Conservation (phyloP, 2,113 vertebrate genomes). For the Eupsittula cactorum region DNA sequence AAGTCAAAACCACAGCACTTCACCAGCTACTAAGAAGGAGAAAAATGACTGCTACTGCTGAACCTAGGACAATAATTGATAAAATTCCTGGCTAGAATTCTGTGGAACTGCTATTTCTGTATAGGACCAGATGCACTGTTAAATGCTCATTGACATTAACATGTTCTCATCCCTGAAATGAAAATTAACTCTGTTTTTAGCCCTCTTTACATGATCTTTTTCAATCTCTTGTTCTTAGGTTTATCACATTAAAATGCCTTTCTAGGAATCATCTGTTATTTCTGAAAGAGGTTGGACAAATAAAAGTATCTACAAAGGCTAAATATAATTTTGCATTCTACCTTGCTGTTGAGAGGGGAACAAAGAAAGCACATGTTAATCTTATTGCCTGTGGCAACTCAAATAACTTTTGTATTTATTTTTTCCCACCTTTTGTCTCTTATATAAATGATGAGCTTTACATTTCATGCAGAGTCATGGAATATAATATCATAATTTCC, state of each 20-base stretch:
- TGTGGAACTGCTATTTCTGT: constrained; percentile 25
- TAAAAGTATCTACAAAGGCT: constrained; percentile 38
- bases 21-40: no score
- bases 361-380: constrained; percentile 25
- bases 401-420: neutral
- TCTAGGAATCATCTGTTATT: constrained; percentile 36
- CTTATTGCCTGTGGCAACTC: neutral
- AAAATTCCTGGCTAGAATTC: constrained; percentile 21
- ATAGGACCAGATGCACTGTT: constrained; percentile 40
- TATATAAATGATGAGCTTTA: constrained; percentile 65
- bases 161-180: neutral
- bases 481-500: constrained; percentile 74
- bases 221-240: neutral
- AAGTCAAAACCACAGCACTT: no score
- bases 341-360: neutral
- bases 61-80: neutral
- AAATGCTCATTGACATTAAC: constrained; percentile 34
- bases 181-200: constrained; percentile 36
- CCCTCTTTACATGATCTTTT: neutral
- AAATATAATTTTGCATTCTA: constrained; percentile 5
- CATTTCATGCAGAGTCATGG: constrained; percentile 59
- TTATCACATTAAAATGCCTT: constrained; percentile 47
- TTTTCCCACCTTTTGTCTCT: neutral
- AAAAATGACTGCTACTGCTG: no score
- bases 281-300: constrained; percentile 41